Conservation (phyloP, 2,888 invertebrate species). For the Apocheima hispidaria region DNA sequence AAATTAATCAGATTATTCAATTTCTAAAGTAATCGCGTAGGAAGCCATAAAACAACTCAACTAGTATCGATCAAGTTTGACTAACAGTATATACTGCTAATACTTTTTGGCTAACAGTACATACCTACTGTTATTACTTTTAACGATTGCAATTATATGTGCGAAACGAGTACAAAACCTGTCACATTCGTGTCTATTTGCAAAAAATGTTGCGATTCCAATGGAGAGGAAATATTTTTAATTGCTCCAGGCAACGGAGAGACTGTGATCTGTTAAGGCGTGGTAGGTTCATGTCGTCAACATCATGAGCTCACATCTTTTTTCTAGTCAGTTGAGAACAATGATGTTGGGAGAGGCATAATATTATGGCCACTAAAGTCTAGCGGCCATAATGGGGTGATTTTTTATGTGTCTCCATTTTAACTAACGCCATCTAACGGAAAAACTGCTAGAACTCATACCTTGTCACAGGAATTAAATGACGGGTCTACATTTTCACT, state of each 20-base stretch:
- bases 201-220: conserved; percentile 34
- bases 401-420: no score
- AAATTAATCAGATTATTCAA: conserved; percentile 14
- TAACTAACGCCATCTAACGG: no score
- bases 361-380: no score
- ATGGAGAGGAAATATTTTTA: conserved; percentile 42
- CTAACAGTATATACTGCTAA: conserved; percentile 30
- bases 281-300: conserved; percentile 6
- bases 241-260: conserved; percentile 47
- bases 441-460: no score
- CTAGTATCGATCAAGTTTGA: conserved; percentile 20
- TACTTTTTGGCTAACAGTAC: conserved; percentile 30
- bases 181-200: conserved; percentile 45
- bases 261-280: conserved; percentile 43
- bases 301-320: background rate
- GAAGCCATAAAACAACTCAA: conserved; percentile 31
- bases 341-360: no score
- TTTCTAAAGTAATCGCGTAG: conserved; percentile 18
- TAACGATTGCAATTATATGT: conserved; percentile 29
- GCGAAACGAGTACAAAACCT: conserved; percentile 45
- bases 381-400: no score
- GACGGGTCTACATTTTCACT: no score
- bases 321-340: no score
- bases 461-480: no score
- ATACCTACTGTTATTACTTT: conserved; percentile 16